phyloP scores from a whole-genome alignment of 1,140 invertebrate species.

The Anastrepha ludens region DNA sequence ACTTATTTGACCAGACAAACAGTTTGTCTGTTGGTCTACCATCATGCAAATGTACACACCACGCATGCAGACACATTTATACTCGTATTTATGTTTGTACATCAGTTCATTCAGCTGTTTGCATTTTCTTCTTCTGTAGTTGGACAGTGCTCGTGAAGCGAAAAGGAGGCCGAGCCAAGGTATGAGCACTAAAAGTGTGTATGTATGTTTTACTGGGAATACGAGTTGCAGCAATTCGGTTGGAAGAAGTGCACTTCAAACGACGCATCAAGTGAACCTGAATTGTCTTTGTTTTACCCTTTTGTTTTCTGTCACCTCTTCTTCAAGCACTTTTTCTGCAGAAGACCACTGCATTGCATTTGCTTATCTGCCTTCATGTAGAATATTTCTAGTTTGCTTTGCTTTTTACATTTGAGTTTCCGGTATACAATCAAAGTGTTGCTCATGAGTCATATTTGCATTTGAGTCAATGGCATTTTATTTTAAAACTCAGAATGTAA shows the following conservation, averaged over 20 bases:
- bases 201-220: constrained; percentile 27
- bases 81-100: not conserved
- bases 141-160: too few species aligned
- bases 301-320: not conserved
- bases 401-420: not conserved
- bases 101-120: not conserved
- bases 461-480: not conserved
- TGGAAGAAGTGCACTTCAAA: constrained; percentile 7
- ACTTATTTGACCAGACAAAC: constrained; percentile 1
- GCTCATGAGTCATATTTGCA: constrained; percentile 7
- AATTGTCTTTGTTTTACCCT: not conserved
- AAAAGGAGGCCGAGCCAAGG: too few species aligned
- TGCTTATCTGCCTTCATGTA: not conserved
- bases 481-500: not conserved
- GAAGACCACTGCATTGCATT: not conserved
- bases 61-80: not conserved
- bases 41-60: not conserved
- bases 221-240: not conserved
- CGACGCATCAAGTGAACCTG: not conserved
- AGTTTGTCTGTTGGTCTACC: not conserved
- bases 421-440: not conserved
- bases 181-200: not conserved
- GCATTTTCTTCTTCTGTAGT: not conserved
- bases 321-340: not conserved
- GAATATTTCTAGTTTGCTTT: not conserved